These are phyloP conservation scores for Melipona quadrifasciata DNA, from an alignment of 1,140 invertebrate species.

Conservation along the genomic window DNA sequence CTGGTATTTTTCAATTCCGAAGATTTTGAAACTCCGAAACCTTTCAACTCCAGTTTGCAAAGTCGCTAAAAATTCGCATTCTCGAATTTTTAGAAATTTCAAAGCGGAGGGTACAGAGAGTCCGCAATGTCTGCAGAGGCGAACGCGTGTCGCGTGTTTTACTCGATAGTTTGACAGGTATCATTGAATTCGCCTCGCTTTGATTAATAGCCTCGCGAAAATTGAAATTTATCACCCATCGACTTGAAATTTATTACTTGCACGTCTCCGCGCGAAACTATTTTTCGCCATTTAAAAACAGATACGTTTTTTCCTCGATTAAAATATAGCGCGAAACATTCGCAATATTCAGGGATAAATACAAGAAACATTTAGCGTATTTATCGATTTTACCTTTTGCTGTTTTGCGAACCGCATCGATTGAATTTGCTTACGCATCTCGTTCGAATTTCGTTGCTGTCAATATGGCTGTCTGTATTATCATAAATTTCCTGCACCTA, in stretches of 20 bases:
- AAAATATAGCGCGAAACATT: background rate
- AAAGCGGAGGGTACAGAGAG: background rate
- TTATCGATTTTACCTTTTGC: background rate
- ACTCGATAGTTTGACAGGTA: background rate
- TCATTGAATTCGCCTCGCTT: background rate
- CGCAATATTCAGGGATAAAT: background rate
- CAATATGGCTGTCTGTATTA: background rate
- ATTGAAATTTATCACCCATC: background rate
- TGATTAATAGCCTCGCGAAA: background rate
- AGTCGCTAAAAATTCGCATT: no score
- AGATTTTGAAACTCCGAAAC: no score
- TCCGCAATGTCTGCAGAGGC: background rate
- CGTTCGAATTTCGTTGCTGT: background rate
- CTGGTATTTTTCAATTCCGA: no score
- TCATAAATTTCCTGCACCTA: background rate
- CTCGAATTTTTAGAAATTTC: no score
- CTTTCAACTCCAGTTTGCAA: no score
- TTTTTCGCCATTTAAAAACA: background rate
- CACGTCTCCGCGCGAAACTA: no score
- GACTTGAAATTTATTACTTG: background rate
- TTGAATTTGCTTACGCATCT: background rate
- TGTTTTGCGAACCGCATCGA: background rate
- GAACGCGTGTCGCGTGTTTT: background rate
- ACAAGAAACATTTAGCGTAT: background rate
- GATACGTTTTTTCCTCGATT: background rate